A percentile compares a stretch with the other conserved stretches of the same genome.
phyloP scores from a whole-genome alignment of 1,140 invertebrate genomes.

The Periplaneta americana region DNA sequence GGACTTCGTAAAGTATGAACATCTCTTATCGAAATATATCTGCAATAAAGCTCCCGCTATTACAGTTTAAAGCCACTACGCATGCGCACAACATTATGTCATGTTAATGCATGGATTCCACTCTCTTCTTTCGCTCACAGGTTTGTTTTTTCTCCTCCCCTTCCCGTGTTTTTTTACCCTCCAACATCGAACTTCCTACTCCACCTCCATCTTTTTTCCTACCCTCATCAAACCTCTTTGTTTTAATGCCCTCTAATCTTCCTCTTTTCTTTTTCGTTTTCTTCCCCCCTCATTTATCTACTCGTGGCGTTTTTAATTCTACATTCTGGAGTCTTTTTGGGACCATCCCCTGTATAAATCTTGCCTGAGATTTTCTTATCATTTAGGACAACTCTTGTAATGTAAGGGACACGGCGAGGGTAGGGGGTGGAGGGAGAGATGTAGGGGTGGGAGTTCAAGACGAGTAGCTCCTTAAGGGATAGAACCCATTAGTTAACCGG shows the following conservation, averaged over 20 bases:
- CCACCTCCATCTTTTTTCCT: background rate
- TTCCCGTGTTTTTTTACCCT: too few relatives aligned
- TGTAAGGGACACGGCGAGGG: background rate
- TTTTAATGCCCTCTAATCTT: background rate
- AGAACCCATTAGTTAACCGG: conserved; percentile 4
- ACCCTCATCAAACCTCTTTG: background rate
- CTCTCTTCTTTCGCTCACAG: background rate
- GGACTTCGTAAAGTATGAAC: too few relatives aligned
- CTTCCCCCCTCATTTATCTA: background rate
- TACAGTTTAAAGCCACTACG: too few relatives aligned
- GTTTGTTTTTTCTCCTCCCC: too few relatives aligned
- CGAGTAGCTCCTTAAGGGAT: conserved; percentile 10
- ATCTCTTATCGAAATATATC: too few relatives aligned
- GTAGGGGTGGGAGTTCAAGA: background rate
- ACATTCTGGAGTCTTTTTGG: background rate
- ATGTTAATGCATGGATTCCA: background rate
- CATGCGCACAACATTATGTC: too few relatives aligned
- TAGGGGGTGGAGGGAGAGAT: background rate
- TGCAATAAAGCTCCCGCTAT: too few relatives aligned
- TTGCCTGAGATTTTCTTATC: conserved; percentile 5
- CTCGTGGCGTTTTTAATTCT: background rate
- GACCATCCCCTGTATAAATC: background rate
- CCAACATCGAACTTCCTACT: background rate
- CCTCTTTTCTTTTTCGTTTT: background rate
- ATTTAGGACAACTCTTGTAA: conserved; percentile 5